Conservation (phyloP, 2,113 vertebrate genomes). For the Rhombomys opimus region DNA sequence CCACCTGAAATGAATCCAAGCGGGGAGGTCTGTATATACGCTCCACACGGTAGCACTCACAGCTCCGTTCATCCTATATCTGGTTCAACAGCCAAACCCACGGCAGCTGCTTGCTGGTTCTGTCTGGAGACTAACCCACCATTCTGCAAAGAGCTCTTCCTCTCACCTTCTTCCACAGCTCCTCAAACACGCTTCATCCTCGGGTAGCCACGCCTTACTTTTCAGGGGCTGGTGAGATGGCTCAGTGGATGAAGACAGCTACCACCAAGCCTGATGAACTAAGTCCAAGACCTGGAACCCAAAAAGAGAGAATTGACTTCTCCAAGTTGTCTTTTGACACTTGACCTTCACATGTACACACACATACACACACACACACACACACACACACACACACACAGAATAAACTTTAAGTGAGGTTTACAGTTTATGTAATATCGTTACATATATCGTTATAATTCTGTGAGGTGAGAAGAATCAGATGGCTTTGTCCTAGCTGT, state of each 20-base stretch:
- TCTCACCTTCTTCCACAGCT: not conserved
- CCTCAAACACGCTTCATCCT: not conserved
- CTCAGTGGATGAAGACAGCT: not conserved
- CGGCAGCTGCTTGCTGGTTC: not conserved
- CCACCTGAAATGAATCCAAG: not conserved
- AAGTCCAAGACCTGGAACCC: not conserved
- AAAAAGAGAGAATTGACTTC: not conserved
- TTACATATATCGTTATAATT: not conserved
- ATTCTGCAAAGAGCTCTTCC: constrained; percentile 41
- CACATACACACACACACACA: not conserved
- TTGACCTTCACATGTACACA: not conserved
- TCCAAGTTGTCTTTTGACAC: not conserved
- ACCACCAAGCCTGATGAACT: not conserved
- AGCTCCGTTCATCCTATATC: not conserved
- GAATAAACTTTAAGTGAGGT: not conserved
- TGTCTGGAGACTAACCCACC: not conserved
- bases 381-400: no score
- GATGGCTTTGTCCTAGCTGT: not conserved
- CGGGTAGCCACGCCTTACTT: not conserved
- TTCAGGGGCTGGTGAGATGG: not conserved
- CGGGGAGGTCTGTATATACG: not conserved
- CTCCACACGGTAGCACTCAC: not conserved
- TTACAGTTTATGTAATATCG: not conserved
- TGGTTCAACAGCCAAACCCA: not conserved
- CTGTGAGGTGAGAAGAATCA: not conserved